These are phyloP conservation scores for Mus pahari DNA, from an alignment of 2,113 vertebrate species.

Conservation along the genomic window DNA sequence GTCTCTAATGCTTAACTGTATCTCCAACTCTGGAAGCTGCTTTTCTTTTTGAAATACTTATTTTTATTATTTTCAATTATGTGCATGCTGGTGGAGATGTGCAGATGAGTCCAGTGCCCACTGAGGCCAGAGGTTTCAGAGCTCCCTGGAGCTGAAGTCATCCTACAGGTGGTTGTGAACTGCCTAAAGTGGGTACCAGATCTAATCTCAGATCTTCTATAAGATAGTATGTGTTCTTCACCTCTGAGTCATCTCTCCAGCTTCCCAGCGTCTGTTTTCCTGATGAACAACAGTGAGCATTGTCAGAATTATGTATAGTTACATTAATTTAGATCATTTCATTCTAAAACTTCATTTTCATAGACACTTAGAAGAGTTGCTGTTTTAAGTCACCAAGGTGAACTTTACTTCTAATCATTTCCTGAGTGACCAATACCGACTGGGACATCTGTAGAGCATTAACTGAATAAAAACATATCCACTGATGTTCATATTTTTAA, in stretches of 20 bases:
- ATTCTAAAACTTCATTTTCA: constrained; percentile 32
- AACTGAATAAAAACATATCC: constrained; percentile 50
- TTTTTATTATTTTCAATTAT: neutral
- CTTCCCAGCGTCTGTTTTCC: neutral
- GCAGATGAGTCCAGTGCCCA: neutral
- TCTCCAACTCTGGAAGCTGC: neutral
- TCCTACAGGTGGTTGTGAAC: neutral
- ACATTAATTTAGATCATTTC: neutral
- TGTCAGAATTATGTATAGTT: neutral
- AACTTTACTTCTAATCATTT: constrained; percentile 34
- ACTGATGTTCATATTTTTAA: neutral
- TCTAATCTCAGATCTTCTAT: neutral
- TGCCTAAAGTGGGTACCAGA: too few relatives aligned
- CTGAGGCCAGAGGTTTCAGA: neutral
- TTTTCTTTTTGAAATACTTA: neutral
- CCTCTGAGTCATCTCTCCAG: neutral
- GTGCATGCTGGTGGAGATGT: too few relatives aligned
- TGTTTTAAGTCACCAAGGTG: neutral
- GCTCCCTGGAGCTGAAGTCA: neutral
- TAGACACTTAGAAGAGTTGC: constrained; percentile 16
- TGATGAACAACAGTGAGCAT: neutral
- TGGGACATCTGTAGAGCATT: neutral
- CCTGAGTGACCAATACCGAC: constrained; percentile 49
- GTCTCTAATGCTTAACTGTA: neutral
- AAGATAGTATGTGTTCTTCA: neutral